These are phyloP conservation scores for Elaphurus davidianus DNA, from an alignment of 2,113 vertebrate genomes.

Conservation along the genomic window DNA sequence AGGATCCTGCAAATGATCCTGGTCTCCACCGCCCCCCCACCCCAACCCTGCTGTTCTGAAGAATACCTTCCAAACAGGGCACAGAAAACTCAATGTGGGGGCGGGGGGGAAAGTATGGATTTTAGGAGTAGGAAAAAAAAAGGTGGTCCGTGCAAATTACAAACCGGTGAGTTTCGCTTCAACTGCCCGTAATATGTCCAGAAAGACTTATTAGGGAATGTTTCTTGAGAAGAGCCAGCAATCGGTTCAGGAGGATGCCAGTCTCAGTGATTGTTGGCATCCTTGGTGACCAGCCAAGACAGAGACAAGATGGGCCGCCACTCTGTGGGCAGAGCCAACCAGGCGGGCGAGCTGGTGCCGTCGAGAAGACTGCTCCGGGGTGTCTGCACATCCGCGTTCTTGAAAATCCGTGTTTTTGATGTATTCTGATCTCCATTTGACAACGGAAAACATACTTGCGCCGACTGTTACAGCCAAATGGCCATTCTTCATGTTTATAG, in stretches of 20 bases:
- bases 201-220: background rate
- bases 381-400: accelerated
- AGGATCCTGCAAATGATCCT: background rate
- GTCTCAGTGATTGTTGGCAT: background rate
- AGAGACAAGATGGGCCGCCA: accelerated
- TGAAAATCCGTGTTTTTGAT: background rate
- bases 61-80: background rate
- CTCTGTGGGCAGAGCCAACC: accelerated
- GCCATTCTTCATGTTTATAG: background rate
- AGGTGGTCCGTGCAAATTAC: background rate
- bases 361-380: accelerated
- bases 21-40: accelerated
- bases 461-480: background rate
- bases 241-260: background rate
- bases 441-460: background rate
- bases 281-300: accelerated
- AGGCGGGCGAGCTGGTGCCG: accelerated
- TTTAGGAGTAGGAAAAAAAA: background rate
- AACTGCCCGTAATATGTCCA: background rate
- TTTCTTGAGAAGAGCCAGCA: background rate
- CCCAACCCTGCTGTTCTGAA: background rate
- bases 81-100: background rate
- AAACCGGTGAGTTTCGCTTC: background rate
- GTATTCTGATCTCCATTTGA: background rate
- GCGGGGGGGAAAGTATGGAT: accelerated